Percentiles rank a stretch among this genome's conserved stretches.
Evolutionary conservation across 2,888 invertebrate genomes (phyloP).

Genomic region (Pimpla rufipes): DNA sequence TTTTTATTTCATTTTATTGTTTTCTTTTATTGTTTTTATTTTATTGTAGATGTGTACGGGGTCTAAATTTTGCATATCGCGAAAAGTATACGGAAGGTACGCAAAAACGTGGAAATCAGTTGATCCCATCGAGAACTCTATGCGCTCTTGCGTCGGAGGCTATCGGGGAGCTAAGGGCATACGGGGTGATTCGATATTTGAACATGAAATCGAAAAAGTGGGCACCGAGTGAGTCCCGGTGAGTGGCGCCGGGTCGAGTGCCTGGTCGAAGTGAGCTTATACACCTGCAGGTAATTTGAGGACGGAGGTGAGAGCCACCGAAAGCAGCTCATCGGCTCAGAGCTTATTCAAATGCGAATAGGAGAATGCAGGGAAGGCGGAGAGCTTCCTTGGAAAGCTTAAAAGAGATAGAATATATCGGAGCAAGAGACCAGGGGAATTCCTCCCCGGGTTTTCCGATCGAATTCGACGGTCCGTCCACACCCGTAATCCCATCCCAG

Average conservation of each 20-base stretch:
- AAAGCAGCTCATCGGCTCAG: slow-evolving; percentile 74
- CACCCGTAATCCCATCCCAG: neutral
- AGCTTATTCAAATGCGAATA: slow-evolving; percentile 73
- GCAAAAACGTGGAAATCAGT: neutral
- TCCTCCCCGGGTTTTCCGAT: neutral
- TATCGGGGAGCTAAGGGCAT: neutral
- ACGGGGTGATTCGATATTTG: slow-evolving; percentile 15
- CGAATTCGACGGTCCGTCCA: neutral
- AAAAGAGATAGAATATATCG: slow-evolving; percentile 29
- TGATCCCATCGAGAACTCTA: neutral
- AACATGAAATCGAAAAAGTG: slow-evolving; percentile 25
- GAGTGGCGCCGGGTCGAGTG: neutral
- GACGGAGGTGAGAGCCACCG: slow-evolving; percentile 55
- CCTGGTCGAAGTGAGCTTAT: slow-evolving; percentile 45
- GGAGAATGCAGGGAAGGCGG: slow-evolving; percentile 51
- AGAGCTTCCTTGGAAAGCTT: slow-evolving; percentile 43
- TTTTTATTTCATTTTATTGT: too few relatives aligned
- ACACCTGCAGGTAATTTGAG: slow-evolving; percentile 26
- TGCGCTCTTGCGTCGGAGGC: neutral
- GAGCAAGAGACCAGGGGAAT: slow-evolving; percentile 13
- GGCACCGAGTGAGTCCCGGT: neutral
- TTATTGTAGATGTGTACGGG: neutral
- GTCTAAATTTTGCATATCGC: neutral
- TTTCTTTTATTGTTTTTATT: too few relatives aligned
- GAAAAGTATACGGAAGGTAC: neutral